Percentiles rank a stretch among this genome's conserved stretches.
Evolutionary conservation across 2,888 invertebrate genomes (phyloP).

Genomic region (Orthosia incerta): DNA sequence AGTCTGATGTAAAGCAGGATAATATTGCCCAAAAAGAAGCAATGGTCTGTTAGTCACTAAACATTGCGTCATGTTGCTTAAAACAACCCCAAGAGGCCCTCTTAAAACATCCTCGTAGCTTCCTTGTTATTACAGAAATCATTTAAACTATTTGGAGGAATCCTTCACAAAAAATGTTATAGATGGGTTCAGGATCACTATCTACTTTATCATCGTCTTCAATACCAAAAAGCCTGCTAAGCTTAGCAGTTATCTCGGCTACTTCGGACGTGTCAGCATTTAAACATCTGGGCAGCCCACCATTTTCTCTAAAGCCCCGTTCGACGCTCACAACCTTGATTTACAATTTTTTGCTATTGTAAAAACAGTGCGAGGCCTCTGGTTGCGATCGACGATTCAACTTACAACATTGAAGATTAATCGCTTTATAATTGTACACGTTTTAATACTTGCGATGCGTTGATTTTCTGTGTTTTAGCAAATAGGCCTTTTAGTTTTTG

Average conservation of each 20-base stretch:
- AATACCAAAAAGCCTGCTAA: slow-evolving; percentile 7
- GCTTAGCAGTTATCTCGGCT: slow-evolving; percentile 36
- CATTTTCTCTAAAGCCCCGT: slow-evolving; percentile 49
- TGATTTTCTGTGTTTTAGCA: slow-evolving; percentile 58
- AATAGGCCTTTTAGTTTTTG: slow-evolving; percentile 52
- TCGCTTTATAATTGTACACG: slow-evolving; percentile 60
- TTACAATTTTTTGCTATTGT: slow-evolving; percentile 52
- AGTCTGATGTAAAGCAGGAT: neutral
- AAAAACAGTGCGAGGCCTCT: slow-evolving; percentile 61
- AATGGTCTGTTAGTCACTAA: slow-evolving; percentile 15
- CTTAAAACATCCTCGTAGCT: neutral
- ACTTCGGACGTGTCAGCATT: slow-evolving; percentile 13
- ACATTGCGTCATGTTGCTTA: slow-evolving; percentile 12
- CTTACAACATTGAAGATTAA: slow-evolving; percentile 60
- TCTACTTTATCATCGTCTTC: slow-evolving; percentile 23
- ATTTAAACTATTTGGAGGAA: slow-evolving; percentile 1
- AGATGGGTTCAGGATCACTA: slow-evolving; percentile 4
- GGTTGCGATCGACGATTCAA: slow-evolving; percentile 49
- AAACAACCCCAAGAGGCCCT: neutral
- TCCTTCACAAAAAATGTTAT: slow-evolving; percentile 8
- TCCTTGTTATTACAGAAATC: neutral
- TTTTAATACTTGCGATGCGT: slow-evolving; percentile 50
- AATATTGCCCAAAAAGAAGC: slow-evolving; percentile 5
- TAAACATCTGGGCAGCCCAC: slow-evolving; percentile 34
- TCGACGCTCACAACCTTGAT: slow-evolving; percentile 45